Conservation (phyloP, 2,888 invertebrate genomes). For the Brassicogethes aeneus region DNA sequence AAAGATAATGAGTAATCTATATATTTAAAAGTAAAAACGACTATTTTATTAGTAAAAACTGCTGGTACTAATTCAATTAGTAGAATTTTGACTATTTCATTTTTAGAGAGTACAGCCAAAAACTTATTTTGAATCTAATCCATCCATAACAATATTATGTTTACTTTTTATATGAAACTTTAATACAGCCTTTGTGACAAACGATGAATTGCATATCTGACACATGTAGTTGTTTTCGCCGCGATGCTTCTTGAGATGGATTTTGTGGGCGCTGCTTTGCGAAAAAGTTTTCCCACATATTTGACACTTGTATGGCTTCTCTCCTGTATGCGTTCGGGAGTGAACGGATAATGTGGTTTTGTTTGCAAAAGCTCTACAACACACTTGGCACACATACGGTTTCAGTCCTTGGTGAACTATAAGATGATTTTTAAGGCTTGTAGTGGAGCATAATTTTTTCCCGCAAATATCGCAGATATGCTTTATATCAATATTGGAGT, state of each 20-base stretch:
- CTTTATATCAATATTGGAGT: slow-evolving; percentile 4
- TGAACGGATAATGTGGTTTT: slow-evolving; percentile 42
- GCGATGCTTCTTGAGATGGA: slow-evolving; percentile 44
- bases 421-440: slow-evolving; percentile 7
- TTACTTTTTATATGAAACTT: slow-evolving; percentile 2
- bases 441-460: slow-evolving; percentile 4
- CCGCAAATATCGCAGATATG: slow-evolving; percentile 7
- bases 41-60: no score
- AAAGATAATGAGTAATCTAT: no score
- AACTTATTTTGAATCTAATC: no score
- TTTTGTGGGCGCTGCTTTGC: slow-evolving; percentile 2
- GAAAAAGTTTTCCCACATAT: slow-evolving; percentile 41
- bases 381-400: slow-evolving; percentile 15
- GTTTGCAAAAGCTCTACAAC: slow-evolving; percentile 34
- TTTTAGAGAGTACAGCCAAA: no score
- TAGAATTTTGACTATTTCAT: no score
- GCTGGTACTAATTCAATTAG: no score
- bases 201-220: slow-evolving; percentile 11
- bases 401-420: slow-evolving; percentile 3
- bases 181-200: slow-evolving; percentile 4
- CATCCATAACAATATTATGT: slow-evolving; percentile 2
- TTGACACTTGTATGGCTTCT: slow-evolving; percentile 45
- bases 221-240: slow-evolving; percentile 47
- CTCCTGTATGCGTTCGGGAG: slow-evolving; percentile 44
- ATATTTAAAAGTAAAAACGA: no score